These are phyloP conservation scores for Prosopocoilus inquinatus DNA, from an alignment of 2,888 invertebrate species.

Conservation along the genomic window DNA sequence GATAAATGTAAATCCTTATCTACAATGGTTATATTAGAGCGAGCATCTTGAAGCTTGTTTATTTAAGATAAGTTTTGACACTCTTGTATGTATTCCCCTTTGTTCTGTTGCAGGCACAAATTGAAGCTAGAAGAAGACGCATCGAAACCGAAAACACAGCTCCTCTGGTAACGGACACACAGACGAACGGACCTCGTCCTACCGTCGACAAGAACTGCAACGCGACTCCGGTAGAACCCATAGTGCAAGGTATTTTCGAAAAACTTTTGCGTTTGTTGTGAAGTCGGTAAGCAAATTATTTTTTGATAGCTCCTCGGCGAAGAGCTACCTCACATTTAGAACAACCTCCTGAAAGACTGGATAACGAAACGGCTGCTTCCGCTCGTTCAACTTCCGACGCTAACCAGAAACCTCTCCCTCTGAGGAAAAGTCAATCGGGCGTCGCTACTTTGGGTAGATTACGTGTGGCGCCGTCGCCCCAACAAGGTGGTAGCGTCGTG, in stretches of 20 bases:
- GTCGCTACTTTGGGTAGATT: slow-evolving; percentile 72
- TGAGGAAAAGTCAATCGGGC: slow-evolving; percentile 52
- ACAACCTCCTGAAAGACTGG: slow-evolving; percentile 52
- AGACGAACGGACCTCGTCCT: slow-evolving; percentile 50
- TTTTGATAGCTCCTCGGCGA: slow-evolving; percentile 42
- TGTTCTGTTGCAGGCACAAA: slow-evolving; percentile 49
- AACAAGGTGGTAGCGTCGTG: slow-evolving; percentile 42
- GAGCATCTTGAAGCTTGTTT: neutral
- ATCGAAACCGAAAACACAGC: slow-evolving; percentile 64
- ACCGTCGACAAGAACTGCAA: slow-evolving; percentile 68
- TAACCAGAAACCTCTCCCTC: slow-evolving; percentile 44
- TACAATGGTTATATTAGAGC: no score
- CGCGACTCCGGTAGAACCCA: slow-evolving; percentile 55
- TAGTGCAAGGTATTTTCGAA: slow-evolving; percentile 38
- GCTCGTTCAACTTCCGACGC: slow-evolving; percentile 53
- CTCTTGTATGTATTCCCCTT: slow-evolving; percentile 14
- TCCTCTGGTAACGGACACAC: slow-evolving; percentile 61
- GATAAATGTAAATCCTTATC: no score
- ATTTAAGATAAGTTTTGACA: slow-evolving; percentile 10
- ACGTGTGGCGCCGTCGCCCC: slow-evolving; percentile 56
- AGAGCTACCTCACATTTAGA: slow-evolving; percentile 48
- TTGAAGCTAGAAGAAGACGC: slow-evolving; percentile 53
- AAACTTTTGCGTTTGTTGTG: neutral
- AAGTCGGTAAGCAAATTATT: neutral
- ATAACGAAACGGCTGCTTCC: slow-evolving; percentile 67